These are phyloP conservation scores for Amphiura filiformis DNA, from an alignment of 35 echinoderm and acorn worm genomes.

Conservation along the genomic window DNA sequence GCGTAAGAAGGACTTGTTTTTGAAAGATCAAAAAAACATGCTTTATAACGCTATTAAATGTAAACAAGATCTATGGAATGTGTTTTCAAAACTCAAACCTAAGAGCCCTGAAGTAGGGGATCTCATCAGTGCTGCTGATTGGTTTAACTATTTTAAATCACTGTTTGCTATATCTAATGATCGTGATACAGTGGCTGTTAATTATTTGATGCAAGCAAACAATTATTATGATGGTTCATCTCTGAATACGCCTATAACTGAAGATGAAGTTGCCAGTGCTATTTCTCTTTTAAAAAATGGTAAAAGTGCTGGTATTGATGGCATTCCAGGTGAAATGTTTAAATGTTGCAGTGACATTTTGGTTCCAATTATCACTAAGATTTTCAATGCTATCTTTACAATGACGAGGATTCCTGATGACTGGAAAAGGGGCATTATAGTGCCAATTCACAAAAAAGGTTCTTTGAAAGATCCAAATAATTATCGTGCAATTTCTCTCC, in stretches of 20 bases:
- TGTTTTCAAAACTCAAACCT: neutral
- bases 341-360: neutral
- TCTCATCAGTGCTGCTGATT: neutral
- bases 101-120: neutral
- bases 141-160: neutral
- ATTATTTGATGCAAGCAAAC: neutral
- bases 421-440: neutral
- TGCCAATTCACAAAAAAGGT: neutral
- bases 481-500: neutral
- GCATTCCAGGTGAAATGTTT: neutral
- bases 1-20: neutral
- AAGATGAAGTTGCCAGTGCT: neutral
- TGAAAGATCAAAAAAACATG: neutral
- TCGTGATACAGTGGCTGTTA: neutral
- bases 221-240: neutral
- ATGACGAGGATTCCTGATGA: neutral
- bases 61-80: neutral
- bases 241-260: neutral
- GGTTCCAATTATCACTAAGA: neutral
- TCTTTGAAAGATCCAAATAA: neutral
- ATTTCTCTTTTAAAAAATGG: neutral
- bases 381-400: neutral
- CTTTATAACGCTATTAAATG: neutral
- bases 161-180: neutral
- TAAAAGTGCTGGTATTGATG: neutral